Evolutionary conservation across 2,888 invertebrate species (phyloP), one percentile per base, ranked within the genome.

Genomic region (Koerneria pararmatus): DNA sequence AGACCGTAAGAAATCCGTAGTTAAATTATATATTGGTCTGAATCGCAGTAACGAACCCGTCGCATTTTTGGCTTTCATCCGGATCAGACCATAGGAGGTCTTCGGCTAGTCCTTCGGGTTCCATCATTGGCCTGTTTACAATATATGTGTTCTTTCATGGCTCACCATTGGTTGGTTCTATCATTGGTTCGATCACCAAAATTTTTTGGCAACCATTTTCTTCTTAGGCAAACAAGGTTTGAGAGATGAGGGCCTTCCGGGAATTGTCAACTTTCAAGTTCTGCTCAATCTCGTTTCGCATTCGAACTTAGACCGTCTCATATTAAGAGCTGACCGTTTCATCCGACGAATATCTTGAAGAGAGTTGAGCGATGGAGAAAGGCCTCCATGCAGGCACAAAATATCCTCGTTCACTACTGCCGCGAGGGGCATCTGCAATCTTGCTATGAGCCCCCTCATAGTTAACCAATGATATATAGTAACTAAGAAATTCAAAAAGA

Each of bases 71-170:
- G 24, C 54, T 57, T 35, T 67, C 62, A 46, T 34, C 56, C 6
- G 75, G 74, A 51, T 75, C 75, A 1, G 74, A 58, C 75, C 75
- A 75, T 22, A 75, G 68, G 37, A 75, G 58, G 54, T 75, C 73
- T 54, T 73, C 71, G 41, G 70, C 63, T 1, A 71, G 61, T 46
- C 65, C 62, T 49, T 46, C 5, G 31, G 56, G 46, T 22, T 58
- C 66, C 1, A 32, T 32, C 1, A 48, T 29, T 15, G 66, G 66
- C 15, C 66, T 66, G 54, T 41, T 24, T 22, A n/a, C n/a, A 41
- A 41, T 15, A 11, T 15, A n/a, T n/a, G 46, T 11, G n/a, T 15
- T 41, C n/a, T 15, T 41, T n/a, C 11, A 41, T 41, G 46, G 46
- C 11, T 15, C 46, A 41, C 11, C 11, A 41, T n/a, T 11, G n/a